A percentile compares a stretch with the other conserved stretches of the same genome.
Conservation (phyloP, 2,797 vertebrate species). For the Huso huso region DNA sequence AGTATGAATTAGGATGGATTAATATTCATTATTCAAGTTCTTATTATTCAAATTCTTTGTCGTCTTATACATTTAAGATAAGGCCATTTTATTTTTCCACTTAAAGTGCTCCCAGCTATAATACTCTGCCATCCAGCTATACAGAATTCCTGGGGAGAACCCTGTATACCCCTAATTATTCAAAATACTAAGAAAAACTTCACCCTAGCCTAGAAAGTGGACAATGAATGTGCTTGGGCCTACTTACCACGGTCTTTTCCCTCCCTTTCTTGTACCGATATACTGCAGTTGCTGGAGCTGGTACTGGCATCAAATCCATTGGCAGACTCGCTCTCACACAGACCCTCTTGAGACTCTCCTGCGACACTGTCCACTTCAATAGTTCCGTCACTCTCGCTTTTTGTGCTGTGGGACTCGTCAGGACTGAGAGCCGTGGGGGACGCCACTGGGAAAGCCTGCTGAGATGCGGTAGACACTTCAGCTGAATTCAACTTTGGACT, state of each 20-base stretch:
- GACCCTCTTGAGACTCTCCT: slow-evolving; percentile 71
- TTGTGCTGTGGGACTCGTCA: slow-evolving; percentile 69
- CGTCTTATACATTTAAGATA: too few species aligned
- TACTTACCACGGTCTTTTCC: slow-evolving; percentile 72
- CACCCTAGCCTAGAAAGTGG: too few species aligned
- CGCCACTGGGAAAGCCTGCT: slow-evolving; percentile 48
- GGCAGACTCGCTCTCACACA: slow-evolving; percentile 64
- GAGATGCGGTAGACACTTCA: slow-evolving; percentile 36
- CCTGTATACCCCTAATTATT: too few species aligned
- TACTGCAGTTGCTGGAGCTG: slow-evolving; percentile 67
- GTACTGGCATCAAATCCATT: slow-evolving; percentile 72
- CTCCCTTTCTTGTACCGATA: slow-evolving; percentile 64
- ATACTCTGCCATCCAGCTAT: too few species aligned
- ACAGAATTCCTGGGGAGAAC: too few species aligned
- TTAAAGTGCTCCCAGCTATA: too few species aligned
- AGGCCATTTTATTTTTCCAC: too few species aligned
- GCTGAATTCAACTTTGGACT: slow-evolving; percentile 30
- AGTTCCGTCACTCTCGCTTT: slow-evolving; percentile 65
- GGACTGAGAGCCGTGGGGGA: slow-evolving; percentile 60
- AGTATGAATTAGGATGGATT: too few species aligned
- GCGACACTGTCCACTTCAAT: slow-evolving; percentile 67
- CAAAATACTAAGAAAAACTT: too few species aligned
- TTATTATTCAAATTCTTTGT: too few species aligned
- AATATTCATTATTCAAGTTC: too few species aligned
- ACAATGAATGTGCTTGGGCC: too few species aligned